A percentile compares a stretch with the other conserved stretches of the same genome.
Evolutionary conservation across 2,888 invertebrate species (phyloP).

Genomic region (Alloplasta piceator): DNA sequence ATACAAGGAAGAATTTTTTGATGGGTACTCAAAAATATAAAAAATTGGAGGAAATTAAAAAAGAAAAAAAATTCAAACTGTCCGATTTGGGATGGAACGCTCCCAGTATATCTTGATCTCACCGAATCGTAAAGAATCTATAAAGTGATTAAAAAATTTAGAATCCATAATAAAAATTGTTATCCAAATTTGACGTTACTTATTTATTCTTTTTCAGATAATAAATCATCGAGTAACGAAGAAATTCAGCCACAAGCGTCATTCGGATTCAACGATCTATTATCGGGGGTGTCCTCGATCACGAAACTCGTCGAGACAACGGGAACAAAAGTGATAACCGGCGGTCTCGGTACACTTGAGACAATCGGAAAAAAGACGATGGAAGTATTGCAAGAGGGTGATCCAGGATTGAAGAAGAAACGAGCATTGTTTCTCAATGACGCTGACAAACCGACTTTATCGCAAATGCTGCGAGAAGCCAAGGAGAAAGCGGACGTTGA

Average conservation of each 20-base stretch:
- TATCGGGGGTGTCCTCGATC: slow-evolving; percentile 87
- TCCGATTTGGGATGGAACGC: too few relatives aligned
- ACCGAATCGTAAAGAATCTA: too few relatives aligned
- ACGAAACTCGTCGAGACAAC: slow-evolving; percentile 89
- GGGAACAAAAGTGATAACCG: slow-evolving; percentile 89
- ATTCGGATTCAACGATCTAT: slow-evolving; percentile 87
- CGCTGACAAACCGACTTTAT: slow-evolving; percentile 87
- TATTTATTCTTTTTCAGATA: slow-evolving; percentile 63
- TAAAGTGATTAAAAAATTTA: background rate
- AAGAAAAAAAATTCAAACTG: too few relatives aligned
- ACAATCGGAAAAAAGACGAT: slow-evolving; percentile 97
- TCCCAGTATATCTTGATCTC: too few relatives aligned
- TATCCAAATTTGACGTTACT: background rate
- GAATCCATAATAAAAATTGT: background rate
- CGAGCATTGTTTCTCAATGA: slow-evolving; percentile 88
- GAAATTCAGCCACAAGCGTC: slow-evolving; percentile 74
- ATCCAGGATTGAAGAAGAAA: slow-evolving; percentile 93
- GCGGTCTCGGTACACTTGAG: slow-evolving; percentile 94
- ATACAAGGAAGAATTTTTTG: too few relatives aligned
- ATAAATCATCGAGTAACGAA: slow-evolving; percentile 58
- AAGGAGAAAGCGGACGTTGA: slow-evolving; percentile 88
- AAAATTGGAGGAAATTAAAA: too few relatives aligned
- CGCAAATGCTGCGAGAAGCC: slow-evolving; percentile 89
- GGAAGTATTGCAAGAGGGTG: slow-evolving; percentile 96
- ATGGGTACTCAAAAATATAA: too few relatives aligned